Percentiles rank a stretch among this genome's conserved stretches.
These are phyloP conservation scores for Yponomeuta sedellus DNA, from an alignment of 2,888 invertebrate genomes.

Conservation along the genomic window DNA sequence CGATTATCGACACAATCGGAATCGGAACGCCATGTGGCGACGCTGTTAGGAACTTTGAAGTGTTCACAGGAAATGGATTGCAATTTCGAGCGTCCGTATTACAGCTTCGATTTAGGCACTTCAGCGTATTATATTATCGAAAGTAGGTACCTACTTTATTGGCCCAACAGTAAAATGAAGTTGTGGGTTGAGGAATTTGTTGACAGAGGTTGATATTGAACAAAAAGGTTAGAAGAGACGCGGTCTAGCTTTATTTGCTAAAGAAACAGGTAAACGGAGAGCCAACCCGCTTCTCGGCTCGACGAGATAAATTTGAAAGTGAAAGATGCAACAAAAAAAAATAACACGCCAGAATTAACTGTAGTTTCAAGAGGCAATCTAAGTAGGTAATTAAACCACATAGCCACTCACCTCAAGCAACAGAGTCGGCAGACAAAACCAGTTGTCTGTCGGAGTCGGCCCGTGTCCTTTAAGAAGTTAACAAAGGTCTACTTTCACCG, in stretches of 20 bases:
- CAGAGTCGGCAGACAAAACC: slow-evolving; percentile 59
- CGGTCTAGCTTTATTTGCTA: not conserved
- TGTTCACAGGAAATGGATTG: not conserved
- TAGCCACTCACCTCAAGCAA: slow-evolving; percentile 63
- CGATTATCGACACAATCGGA: slow-evolving; percentile 24
- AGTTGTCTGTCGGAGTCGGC: slow-evolving; percentile 52
- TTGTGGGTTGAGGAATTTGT: not conserved
- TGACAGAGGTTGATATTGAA: not conserved
- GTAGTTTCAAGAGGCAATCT: slow-evolving; percentile 43
- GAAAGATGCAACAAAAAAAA: slow-evolving; percentile 35
- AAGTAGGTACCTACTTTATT: not conserved
- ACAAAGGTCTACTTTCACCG: slow-evolving; percentile 75
- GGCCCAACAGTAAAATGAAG: not conserved
- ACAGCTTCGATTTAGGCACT: not conserved
- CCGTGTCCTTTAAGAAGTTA: slow-evolving; percentile 71
- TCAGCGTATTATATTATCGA: not conserved
- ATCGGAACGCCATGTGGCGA: slow-evolving; percentile 12
- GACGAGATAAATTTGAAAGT: slow-evolving; percentile 10
- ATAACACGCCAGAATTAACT: slow-evolving; percentile 41
- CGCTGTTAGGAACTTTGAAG: not conserved
- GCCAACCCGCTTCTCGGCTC: not conserved
- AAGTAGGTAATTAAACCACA: slow-evolving; percentile 52
- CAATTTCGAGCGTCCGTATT: not conserved
- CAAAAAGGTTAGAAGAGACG: not conserved
- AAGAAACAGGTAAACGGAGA: not conserved